Base-by-base conservation (phyloP, 2,797 vertebrate species). In the Alectoris magna region DNA sequence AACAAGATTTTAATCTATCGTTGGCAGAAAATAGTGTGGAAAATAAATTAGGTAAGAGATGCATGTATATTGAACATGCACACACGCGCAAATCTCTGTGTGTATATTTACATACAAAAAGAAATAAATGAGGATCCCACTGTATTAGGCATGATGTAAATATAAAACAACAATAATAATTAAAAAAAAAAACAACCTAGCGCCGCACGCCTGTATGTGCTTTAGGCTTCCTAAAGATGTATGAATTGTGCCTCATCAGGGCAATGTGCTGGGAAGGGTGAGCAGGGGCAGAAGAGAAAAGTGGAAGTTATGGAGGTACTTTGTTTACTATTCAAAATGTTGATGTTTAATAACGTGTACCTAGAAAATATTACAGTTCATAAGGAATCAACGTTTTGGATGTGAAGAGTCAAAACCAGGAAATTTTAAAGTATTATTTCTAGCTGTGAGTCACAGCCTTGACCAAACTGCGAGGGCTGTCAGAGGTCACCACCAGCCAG, bases 161-260 rank as follows among this genome's bases (percentile, higher is more conserved):
- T n/a, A 19, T 29, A 53, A 53, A 53, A 53, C 9, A 56, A 56
- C 12, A 18, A n/a, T 27, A 55, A 53, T 29, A 53, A 29, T 17
- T 41, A 41, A 41, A 41, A 17, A 53, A 55, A 55, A 31, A 31
- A 8, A 3, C 31, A 53, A 14, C 31, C 3, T 56, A 56, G 11
- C 6, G 4, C 16, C 9, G 5, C 23, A 1, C 10, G 19, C 9
- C 6, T 0, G 3, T 31, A 9, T 6, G 10, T 66, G 29, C 26
- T 60, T 11, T 14, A n/a, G n/a, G 39, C 15, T 53, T 64, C 31
- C 55, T 64, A 23, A 31, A 36, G 56, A 12, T 18, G 9, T 26
- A 22, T 26, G 59, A 59, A 38, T 29, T 1, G 0, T 39, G 26
- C 19, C 43, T 56, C 73, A 1, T 8, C 34, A 15, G 24, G 49